These are phyloP conservation scores for Mormyrops attenuatus DNA, from an alignment of 2,797 vertebrate genomes.

Conservation along the genomic window DNA sequence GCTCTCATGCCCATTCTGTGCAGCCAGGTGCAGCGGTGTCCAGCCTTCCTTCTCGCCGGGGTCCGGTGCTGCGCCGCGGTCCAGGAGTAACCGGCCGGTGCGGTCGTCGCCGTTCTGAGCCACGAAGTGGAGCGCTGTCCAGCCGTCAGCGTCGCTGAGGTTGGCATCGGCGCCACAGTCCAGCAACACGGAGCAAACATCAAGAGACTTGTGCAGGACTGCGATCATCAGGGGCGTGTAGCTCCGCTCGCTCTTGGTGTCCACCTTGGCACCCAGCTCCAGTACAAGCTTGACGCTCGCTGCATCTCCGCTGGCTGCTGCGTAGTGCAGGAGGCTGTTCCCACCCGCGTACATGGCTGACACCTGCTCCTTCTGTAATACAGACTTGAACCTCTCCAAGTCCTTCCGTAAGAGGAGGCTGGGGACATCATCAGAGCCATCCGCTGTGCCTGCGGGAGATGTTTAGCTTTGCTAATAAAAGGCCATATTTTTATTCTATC, in stretches of 20 bases:
- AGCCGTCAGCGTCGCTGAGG: slow-evolving; percentile 64
- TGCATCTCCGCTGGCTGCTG: slow-evolving; percentile 59
- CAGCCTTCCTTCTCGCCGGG: slow-evolving; percentile 65
- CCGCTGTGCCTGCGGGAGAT: not conserved
- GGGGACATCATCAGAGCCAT: slow-evolving; percentile 34
- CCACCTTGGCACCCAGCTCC: slow-evolving; percentile 57
- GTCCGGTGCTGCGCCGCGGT: slow-evolving; percentile 53
- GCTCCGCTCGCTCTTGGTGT: slow-evolving; percentile 57
- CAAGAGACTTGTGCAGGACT: slow-evolving; percentile 56
- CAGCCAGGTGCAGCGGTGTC: slow-evolving; percentile 76
- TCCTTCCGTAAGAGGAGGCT: slow-evolving; percentile 54
- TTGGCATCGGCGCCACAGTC: slow-evolving; percentile 50
- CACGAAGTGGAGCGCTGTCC: slow-evolving; percentile 74
- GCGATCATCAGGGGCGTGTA: slow-evolving; percentile 72
- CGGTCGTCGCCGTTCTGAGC: slow-evolving; percentile 75
- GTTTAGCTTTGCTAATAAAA: not conserved
- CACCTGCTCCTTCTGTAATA: slow-evolving; percentile 54
- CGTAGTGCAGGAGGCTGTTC: slow-evolving; percentile 66
- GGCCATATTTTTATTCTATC: not conserved
- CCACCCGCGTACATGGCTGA: slow-evolving; percentile 44
- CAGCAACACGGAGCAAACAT: slow-evolving; percentile 62
- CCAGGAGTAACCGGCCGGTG: slow-evolving; percentile 60
- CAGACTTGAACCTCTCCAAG: slow-evolving; percentile 55
- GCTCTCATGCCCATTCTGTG: slow-evolving; percentile 78
- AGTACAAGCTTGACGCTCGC: slow-evolving; percentile 64